Conservation (phyloP, 1,140 invertebrate species). For the Dreissena rostriformis region DNA sequence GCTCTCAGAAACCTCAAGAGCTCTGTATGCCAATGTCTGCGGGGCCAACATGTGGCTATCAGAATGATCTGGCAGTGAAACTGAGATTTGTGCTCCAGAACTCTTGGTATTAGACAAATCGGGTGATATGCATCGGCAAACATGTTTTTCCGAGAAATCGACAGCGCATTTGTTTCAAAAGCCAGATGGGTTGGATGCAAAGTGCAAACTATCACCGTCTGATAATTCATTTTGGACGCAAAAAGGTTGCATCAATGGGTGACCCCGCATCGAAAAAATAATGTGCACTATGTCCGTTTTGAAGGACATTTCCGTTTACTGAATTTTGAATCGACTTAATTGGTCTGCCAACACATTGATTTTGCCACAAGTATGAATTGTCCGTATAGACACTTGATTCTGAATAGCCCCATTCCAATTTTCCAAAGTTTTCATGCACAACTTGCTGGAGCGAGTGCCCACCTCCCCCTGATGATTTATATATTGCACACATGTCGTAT, state of each 20-base stretch:
- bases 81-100: too few relatives aligned
- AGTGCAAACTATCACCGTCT: neutral
- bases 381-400: neutral
- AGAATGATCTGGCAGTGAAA: too few relatives aligned
- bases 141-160: constrained; percentile 8
- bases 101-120: neutral
- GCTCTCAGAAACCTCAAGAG: too few relatives aligned
- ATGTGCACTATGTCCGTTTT: neutral
- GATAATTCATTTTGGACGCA: neutral
- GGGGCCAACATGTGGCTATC: too few relatives aligned
- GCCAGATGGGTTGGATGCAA: too few relatives aligned
- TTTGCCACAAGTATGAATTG: neutral
- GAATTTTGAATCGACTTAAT: constrained; percentile 2
- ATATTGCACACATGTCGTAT: too few relatives aligned
- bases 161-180: constrained; percentile 6
- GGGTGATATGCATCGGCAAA: constrained; percentile 6
- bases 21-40: too few relatives aligned
- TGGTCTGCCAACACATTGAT: neutral
- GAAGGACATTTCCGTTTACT: neutral
- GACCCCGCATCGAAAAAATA: neutral
- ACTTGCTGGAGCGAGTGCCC: too few relatives aligned
- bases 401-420: neutral
- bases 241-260: neutral
- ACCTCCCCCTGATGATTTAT: too few relatives aligned
- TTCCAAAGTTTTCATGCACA: too few relatives aligned